Evolutionary conservation across 1,140 invertebrate species (phyloP).

Genomic region (Achroia grisella): DNA sequence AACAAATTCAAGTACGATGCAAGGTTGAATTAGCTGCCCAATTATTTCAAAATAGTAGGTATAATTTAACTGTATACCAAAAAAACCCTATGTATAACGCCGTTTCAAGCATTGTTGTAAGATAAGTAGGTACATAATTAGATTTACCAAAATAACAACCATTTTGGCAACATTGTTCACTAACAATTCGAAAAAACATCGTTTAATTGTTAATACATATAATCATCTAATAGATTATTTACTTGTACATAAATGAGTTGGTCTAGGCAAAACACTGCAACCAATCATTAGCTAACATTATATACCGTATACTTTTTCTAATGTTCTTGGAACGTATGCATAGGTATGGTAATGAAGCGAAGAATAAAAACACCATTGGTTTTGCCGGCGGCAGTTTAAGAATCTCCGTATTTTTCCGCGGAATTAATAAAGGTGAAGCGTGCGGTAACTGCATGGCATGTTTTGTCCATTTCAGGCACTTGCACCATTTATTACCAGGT

Average conservation of each 20-base stretch:
- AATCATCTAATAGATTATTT: no score
- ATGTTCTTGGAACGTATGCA: conserved; percentile 26
- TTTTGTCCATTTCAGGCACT: conserved; percentile 43
- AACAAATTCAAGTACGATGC: no score
- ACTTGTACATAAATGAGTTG: not conserved
- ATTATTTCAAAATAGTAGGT: no score
- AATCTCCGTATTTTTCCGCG: conserved; percentile 33
- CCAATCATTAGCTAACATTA: conserved; percentile 16
- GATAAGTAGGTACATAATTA: no score
- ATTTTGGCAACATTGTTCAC: no score
- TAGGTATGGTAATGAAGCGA: conserved; percentile 13
- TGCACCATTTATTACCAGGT: conserved; percentile 35
- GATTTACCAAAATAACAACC: no score
- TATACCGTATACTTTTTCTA: conserved; percentile 14
- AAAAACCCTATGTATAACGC: no score
- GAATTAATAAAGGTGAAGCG: conserved; percentile 20
- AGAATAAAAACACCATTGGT: conserved; percentile 15
- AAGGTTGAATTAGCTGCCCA: no score
- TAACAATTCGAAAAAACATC: no score
- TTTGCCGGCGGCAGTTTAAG: conserved; percentile 15
- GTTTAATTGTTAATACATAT: no score
- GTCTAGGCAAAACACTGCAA: not conserved
- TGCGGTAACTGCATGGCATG: conserved; percentile 21
- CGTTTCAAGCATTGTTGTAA: no score
- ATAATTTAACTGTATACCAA: no score